Base-by-base conservation (phyloP, 2,113 vertebrate genomes). In the Hippocampus comes region DNA sequence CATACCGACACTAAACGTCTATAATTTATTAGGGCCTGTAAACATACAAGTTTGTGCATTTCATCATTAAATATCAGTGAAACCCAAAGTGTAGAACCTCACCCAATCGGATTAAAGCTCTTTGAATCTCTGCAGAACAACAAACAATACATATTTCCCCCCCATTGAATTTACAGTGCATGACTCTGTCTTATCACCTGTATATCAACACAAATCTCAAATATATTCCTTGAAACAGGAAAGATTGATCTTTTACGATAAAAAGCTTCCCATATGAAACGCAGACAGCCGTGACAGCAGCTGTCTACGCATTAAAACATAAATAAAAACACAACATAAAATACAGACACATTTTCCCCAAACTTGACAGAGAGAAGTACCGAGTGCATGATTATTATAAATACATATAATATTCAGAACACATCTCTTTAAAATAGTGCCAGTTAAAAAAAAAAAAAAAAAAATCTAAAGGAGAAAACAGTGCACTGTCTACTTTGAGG, bases 191-290 rank as follows among this genome's bases (percentile, higher is more conserved):
- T 51, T 76, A 69, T 78, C 73, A 78, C 34, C 80, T 77, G 67
- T 53, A 74, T 81, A 49, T 75, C 70, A 76, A 82, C 70, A 82
- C 77, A 74, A 84, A 74, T 46, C 76, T 63, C 67, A 80, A 72
- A 80, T 83, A 87, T 81, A 88, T 93, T 93, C 90, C 92, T 92
- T 94, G 88, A 92, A 94, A 94, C 92, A 93, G 91, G 90, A 94
- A 93, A 48, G 73, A 92, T 85, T 84, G 72, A 76, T 84, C 87
- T 92, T 90, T 91, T 89, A 81, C 87, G 72, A 89, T 86, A 89
- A 86, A 91, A 91, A 83, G 55, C 71, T 88, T 56, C 69, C 87
- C 77, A 86, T 78, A 87, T 67, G 71, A 51, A 89, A 90, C 78
- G 78, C 76, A 71, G 81, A 89, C 89, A 82, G 74, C 70, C 46